Evolutionary conservation across 35 echinoderm and acorn worm species (phyloP), one percentile per base, ranked within the genome.

Genomic region (Diadema setosum): DNA sequence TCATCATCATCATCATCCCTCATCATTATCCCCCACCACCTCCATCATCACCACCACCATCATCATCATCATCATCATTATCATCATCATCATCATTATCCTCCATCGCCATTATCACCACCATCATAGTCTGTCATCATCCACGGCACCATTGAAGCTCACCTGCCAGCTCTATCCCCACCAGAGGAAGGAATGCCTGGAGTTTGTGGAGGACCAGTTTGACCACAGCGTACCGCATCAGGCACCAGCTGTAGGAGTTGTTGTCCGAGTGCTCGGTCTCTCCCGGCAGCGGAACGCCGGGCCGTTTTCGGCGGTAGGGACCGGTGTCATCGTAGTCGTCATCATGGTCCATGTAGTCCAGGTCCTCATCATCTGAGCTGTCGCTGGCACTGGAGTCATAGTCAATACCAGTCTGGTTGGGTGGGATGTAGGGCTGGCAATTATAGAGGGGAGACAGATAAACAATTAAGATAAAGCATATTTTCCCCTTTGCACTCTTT

Each of bases 241-340:
- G 57, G 88, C 96, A 99, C 96, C 96, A 99, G 80, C 96, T 99
- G 44, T 92, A 99, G 1, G 96, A 99, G 41, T 85, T 92, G 11
- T 81, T 69, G 59, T 99, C 96, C 5, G 86, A 86, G 67, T 90
- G 93, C 75, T 99, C 89, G 17, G 84, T 83, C 24, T 91, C 82
- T 0, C 89, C 89, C 0, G 87, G 82, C 43, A 65, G 46, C 42
- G 87, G 75, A 11, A 80, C 33, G 32, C 42, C 24, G 42, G 21
- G 63, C 45, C 44, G 46, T 57, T 87, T 80, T 64, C 58, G 39
- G 36, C 74, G 32, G 40, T 85, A 91, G 4, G 76, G 73, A 44
- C 67, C 84, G 36, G 48, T 58, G 56, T 97, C 82, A 3, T 93
- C 91, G 25, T 56, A 78, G 16, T 37, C 45, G 30, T 95, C 88